A percentile compares a stretch with the other conserved stretches of the same genome.
Conservation (phyloP, 2,113 vertebrate genomes). For the Chaetodon auriga region DNA sequence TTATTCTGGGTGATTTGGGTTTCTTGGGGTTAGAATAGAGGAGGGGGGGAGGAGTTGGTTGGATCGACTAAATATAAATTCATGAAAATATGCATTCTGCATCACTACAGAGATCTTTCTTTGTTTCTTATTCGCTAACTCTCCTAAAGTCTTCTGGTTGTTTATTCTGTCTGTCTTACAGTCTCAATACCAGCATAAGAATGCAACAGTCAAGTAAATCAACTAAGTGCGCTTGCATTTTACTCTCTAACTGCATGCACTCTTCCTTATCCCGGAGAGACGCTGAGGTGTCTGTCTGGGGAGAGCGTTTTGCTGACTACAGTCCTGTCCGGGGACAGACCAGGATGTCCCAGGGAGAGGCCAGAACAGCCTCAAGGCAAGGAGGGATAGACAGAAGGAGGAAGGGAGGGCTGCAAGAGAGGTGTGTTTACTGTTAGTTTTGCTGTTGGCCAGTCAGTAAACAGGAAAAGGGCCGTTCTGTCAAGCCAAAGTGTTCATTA, state of each 20-base stretch:
- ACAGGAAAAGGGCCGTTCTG: constrained; percentile 71
- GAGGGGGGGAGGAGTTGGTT: constrained; percentile 56
- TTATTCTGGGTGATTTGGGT: constrained; percentile 77
- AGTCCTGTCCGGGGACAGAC: constrained; percentile 42
- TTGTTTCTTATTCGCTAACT: constrained; percentile 7
- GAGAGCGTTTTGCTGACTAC: constrained; percentile 31
- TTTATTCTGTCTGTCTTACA: constrained; percentile 5
- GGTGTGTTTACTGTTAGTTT: constrained; percentile 61
- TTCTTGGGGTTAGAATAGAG: constrained; percentile 64
- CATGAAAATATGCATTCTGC: constrained; percentile 53
- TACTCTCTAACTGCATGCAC: not conserved
- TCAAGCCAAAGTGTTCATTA: constrained; percentile 54
- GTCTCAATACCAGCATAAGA: constrained; percentile 5
- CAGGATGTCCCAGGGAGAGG: constrained; percentile 59
- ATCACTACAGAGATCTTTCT: constrained; percentile 15
- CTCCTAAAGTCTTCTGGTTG: not conserved
- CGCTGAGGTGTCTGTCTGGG: constrained; percentile 37
- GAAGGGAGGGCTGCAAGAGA: constrained; percentile 48
- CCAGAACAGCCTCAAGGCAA: constrained; percentile 39
- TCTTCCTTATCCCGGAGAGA: constrained; percentile 25
- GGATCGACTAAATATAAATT: constrained; percentile 69
- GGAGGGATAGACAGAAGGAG: constrained; percentile 49
- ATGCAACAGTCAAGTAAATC: constrained; percentile 7
- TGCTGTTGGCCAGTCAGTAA: constrained; percentile 57
- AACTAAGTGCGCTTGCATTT: constrained; percentile 23